Base-by-base conservation (phyloP, 2,888 invertebrate species). In the Nebria brevicollis region DNA sequence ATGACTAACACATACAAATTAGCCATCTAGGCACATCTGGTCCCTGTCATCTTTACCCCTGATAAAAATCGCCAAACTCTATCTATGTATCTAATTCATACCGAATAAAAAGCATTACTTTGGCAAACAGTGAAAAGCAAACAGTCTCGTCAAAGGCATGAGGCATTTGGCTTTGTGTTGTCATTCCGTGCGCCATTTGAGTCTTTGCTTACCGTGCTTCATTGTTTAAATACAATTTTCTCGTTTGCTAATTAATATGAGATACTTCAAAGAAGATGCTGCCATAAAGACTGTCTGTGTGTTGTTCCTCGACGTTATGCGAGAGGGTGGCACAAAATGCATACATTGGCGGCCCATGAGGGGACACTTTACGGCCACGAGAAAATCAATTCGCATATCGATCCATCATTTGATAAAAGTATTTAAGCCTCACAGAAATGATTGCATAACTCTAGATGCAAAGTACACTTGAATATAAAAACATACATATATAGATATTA, bases 141-240 rank as follows among this genome's bases (percentile, higher is more conserved):
- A 83, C 81, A 77, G 81, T 72, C 66, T 75, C 73, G 34, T 76
- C 13, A 72, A 77, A 81, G 75, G 81, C 81, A 81, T 75, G 34
- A 66, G 13, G 34, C 66, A 34, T 66, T 34, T 11, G 6, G 26
- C 66, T 34, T 34, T 34, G 34, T 34, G 66, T 76, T 76, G 81
- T 76, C 70, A 76, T 81, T 68, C 79, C 75, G 34, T 34, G 74
- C 79, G 79, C 79, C 75, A 79, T 79, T 81, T 76, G 81, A 76
- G 81, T 81, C 81, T 76, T 81, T 81, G 68, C 72, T 54, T 82
- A 84, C 83, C 83, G 84, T 84, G 83, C 88, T 86, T 89, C 89
- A 91, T 91, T 91, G 91, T 91, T 90, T 90, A 91, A 91, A 91
- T 90, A 91, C 90, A 91, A 91, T 91, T 91, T 91, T 90, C 91